These are phyloP conservation scores for Metopolophium dirhodum DNA, from an alignment of 1,140 invertebrate species.

Conservation along the genomic window DNA sequence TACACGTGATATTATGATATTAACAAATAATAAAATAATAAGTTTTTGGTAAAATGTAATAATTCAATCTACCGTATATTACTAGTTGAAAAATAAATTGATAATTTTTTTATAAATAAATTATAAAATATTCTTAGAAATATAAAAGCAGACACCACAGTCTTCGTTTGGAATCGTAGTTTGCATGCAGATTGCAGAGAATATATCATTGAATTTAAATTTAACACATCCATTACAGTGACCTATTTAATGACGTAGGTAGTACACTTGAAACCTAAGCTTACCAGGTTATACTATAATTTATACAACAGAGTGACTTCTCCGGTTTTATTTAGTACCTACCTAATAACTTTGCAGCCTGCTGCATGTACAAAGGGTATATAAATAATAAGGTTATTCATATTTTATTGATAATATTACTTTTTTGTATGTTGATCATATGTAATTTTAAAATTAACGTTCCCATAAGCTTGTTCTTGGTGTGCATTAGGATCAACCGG, in stretches of 20 bases:
- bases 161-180: neutral
- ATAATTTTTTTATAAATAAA: neutral
- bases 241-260: neutral
- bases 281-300: no score
- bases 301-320: neutral
- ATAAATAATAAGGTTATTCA: neutral
- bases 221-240: neutral
- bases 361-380: neutral
- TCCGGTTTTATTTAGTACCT: neutral
- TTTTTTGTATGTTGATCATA: constrained; percentile 58
- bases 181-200: neutral
- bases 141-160: neutral
- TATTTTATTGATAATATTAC: constrained; percentile 22
- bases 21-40: neutral
- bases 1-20: no score
- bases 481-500: constrained; percentile 27
- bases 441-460: constrained; percentile 53
- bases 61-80: neutral
- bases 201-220: neutral
- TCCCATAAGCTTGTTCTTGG: constrained; percentile 57
- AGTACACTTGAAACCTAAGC: neutral
- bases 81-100: neutral
- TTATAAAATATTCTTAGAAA: neutral
- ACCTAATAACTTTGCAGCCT: no score
- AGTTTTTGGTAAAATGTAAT: neutral